These are phyloP conservation scores for Glaucidium brasilianum DNA, from an alignment of 2,113 vertebrate genomes.

Conservation along the genomic window DNA sequence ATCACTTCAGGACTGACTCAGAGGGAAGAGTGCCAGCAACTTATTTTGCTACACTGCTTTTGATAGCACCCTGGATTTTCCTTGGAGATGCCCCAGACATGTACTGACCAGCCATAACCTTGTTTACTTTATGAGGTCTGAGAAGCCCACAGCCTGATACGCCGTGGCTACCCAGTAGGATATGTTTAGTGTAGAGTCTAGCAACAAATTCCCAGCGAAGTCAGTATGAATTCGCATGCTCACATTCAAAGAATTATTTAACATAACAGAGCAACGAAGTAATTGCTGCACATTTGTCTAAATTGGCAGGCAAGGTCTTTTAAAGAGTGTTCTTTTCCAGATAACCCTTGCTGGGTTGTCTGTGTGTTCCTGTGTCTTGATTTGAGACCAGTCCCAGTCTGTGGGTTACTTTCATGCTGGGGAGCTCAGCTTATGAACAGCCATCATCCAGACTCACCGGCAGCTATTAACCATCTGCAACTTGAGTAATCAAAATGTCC, in stretches of 20 bases:
- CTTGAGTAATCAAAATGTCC: background rate
- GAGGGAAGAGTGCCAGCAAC: slow-evolving; percentile 52
- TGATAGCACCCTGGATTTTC: slow-evolving; percentile 66
- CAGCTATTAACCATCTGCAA: background rate
- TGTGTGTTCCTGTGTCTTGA: background rate
- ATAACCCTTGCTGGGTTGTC: background rate
- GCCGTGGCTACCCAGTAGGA: slow-evolving; percentile 1
- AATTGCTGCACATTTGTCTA: background rate
- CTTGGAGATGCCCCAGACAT: slow-evolving; percentile 65
- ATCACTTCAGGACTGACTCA: slow-evolving; percentile 61
- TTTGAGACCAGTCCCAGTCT: background rate
- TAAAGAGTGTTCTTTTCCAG: background rate
- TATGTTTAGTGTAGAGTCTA: slow-evolving; percentile 29
- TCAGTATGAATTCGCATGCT: background rate
- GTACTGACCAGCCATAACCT: slow-evolving; percentile 58
- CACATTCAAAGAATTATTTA: slow-evolving; percentile 25
- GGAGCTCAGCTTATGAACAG: background rate
- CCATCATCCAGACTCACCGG: background rate
- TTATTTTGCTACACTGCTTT: slow-evolving; percentile 56
- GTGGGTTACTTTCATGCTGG: background rate
- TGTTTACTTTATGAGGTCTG: slow-evolving; percentile 59
- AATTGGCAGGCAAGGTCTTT: slow-evolving; percentile 1
- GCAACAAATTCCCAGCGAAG: slow-evolving; percentile 10
- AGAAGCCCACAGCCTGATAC: slow-evolving; percentile 43
- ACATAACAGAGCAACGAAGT: background rate